phyloP scores from a whole-genome alignment of 2,797 vertebrate genomes.

The Macropus fuliginosus region DNA sequence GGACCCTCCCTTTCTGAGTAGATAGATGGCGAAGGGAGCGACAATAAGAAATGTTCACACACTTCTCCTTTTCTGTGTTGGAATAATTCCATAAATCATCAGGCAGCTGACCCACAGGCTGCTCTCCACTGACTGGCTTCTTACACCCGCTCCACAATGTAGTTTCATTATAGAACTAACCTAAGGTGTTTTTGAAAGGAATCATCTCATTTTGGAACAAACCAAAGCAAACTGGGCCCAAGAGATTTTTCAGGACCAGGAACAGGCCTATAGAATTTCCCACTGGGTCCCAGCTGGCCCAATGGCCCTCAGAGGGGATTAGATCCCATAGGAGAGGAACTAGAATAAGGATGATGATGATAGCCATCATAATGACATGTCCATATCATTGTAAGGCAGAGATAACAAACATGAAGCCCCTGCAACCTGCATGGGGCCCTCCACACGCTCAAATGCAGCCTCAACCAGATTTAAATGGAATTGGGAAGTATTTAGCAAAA shows the following conservation, averaged over 20 bases:
- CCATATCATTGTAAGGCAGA: background rate
- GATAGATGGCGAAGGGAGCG: constrained; percentile 18
- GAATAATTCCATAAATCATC: constrained; percentile 28
- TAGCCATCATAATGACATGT: background rate
- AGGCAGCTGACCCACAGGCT: constrained; percentile 18
- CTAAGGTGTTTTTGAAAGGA: background rate
- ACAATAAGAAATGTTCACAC: constrained; percentile 32
- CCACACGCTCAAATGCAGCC: background rate
- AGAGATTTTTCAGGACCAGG: background rate
- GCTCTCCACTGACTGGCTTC: constrained; percentile 4
- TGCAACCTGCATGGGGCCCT: background rate
- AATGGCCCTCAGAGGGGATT: background rate
- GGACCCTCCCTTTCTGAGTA: constrained; percentile 41
- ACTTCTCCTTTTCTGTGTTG: constrained; percentile 19
- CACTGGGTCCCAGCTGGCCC: background rate
- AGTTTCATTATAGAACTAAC: background rate
- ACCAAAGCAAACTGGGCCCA: background rate
- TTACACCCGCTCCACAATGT: constrained; percentile 3
- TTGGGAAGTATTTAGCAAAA: background rate
- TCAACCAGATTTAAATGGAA: background rate
- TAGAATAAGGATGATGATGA: background rate
- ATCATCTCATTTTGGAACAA: background rate
- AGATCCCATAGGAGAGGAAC: background rate
- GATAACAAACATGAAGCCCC: background rate
- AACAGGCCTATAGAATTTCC: background rate